Evolutionary conservation across 2,113 vertebrate genomes (phyloP).

Genomic region (Oncorhynchus kisutch): DNA sequence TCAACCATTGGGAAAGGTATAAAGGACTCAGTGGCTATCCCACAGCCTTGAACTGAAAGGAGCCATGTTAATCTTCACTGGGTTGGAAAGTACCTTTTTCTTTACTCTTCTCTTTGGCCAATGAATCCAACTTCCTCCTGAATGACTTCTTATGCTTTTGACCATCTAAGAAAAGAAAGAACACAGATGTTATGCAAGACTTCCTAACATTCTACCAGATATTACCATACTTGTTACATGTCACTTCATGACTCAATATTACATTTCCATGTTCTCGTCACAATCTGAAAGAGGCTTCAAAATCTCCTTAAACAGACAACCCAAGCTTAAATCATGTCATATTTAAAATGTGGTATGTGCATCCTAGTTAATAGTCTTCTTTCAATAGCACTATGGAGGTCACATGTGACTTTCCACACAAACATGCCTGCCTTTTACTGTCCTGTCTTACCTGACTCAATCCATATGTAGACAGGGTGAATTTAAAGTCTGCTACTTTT

Average conservation of each 20-base stretch:
- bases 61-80: slow-evolving; percentile 31
- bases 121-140: slow-evolving; percentile 92
- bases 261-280: slow-evolving; percentile 2
- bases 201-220: neutral
- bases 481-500: neutral
- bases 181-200: neutral
- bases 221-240: neutral
- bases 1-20: slow-evolving; percentile 4
- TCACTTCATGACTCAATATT: neutral
- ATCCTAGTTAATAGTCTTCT: neutral
- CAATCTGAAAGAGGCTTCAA: neutral
- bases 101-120: slow-evolving; percentile 95
- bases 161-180: slow-evolving; percentile 79
- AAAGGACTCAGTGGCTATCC: slow-evolving; percentile 19
- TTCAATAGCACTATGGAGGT: neutral
- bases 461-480: neutral
- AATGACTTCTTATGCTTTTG: slow-evolving; percentile 95
- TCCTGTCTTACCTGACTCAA: neutral
- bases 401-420: neutral
- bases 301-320: neutral
- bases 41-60: slow-evolving; percentile 13
- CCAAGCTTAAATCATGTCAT: slow-evolving; percentile 2
- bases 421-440: neutral
- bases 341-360: neutral
- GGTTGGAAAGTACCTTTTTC: slow-evolving; percentile 85